Evolutionary conservation across 2,888 invertebrate genomes (phyloP).

Genomic region (Psococerastis gibbosa): DNA sequence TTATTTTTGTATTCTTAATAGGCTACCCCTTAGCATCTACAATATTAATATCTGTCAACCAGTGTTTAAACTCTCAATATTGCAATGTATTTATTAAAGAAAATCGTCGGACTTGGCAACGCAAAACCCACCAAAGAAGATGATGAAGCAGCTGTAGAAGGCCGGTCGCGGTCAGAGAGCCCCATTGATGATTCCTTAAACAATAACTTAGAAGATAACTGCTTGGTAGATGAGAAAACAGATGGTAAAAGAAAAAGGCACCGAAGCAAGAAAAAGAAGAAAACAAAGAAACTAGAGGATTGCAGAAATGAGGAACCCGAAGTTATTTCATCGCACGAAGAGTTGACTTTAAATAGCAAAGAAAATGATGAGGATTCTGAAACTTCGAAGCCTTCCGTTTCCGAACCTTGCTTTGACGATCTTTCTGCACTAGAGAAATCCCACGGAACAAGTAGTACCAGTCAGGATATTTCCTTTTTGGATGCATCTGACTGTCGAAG

Average conservation of each 20-base stretch:
- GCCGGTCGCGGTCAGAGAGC: neutral
- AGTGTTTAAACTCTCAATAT: too few relatives aligned
- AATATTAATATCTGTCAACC: too few relatives aligned
- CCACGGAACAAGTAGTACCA: neutral
- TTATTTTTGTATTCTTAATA: too few relatives aligned
- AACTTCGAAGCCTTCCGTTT: too few relatives aligned
- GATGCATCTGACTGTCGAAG: neutral
- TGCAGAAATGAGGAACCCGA: neutral
- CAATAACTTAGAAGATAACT: neutral
- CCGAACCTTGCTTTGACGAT: slow-evolving; percentile 1
- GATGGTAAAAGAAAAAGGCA: neutral
- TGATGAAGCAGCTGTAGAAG: neutral
- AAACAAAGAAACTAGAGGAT: neutral
- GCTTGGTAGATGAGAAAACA: neutral
- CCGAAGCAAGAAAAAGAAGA: slow-evolving; percentile 2
- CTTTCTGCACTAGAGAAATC: neutral
- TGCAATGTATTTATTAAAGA: slow-evolving; percentile 10
- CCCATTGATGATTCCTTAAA: neutral
- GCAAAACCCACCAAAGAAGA: neutral
- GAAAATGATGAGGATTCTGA: neutral
- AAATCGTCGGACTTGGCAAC: neutral
- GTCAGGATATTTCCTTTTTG: neutral
- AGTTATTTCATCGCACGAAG: too few relatives aligned
- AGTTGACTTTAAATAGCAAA: neutral
- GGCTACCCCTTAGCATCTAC: too few relatives aligned